Conservation (phyloP, 1,140 invertebrate genomes). For the Anoplophora glabripennis region DNA sequence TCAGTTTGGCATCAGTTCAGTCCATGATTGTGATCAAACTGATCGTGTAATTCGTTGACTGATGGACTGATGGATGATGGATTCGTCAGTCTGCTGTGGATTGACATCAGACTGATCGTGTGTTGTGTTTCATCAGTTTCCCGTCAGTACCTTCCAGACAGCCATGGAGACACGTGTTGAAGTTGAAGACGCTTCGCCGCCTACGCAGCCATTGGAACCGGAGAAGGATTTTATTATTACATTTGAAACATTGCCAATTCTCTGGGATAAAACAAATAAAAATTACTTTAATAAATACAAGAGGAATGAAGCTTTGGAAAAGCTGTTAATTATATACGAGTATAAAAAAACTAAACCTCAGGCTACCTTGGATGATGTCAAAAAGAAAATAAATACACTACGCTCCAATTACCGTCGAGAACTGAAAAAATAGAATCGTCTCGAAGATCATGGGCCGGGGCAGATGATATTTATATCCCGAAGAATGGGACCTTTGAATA, state of each 20-base stretch:
- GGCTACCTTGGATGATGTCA: slow-evolving; percentile 7
- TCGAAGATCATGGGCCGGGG: not conserved
- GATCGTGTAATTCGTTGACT: too few species aligned
- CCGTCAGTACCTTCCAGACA: too few species aligned
- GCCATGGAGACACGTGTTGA: too few species aligned
- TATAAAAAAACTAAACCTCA: slow-evolving; percentile 17
- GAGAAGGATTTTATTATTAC: not conserved
- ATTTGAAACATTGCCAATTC: slow-evolving; percentile 5
- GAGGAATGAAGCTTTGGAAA: slow-evolving; percentile 15
- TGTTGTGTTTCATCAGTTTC: too few species aligned
- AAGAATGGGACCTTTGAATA: not conserved
- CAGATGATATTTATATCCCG: slow-evolving; percentile 4
- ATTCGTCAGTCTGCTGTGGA: too few species aligned
- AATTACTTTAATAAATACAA: slow-evolving; percentile 14
- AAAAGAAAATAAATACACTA: slow-evolving; percentile 16
- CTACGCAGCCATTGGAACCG: too few species aligned
- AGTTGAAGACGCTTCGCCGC: too few species aligned
- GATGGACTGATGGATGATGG: too few species aligned
- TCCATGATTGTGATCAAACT: too few species aligned
- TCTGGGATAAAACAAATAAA: slow-evolving; percentile 2
- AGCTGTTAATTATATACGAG: slow-evolving; percentile 12
- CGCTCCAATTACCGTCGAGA: slow-evolving; percentile 12
- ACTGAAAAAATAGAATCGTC: slow-evolving; percentile 14
- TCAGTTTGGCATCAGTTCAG: too few species aligned
- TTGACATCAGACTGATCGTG: too few species aligned